Conservation (phyloP, 1,140 invertebrate species). For the Plutomurus gul region DNA sequence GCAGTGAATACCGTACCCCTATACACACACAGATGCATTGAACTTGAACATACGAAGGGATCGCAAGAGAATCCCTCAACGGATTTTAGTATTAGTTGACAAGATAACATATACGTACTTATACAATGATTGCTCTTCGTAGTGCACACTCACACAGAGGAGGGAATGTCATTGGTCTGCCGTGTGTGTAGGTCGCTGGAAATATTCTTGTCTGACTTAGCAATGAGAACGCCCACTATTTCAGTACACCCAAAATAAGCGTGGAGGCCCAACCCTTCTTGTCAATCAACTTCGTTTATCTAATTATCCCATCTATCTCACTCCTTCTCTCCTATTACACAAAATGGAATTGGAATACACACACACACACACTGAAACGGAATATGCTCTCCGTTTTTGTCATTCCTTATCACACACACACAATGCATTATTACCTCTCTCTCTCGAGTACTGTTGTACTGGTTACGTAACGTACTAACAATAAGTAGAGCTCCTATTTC, state of each 20-base stretch:
- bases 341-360: background rate
- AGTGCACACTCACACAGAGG: too few species aligned
- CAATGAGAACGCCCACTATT: slow-evolving; percentile 48
- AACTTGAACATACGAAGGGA: background rate
- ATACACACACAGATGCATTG: background rate
- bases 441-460: background rate
- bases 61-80: background rate
- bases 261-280: slow-evolving; percentile 49
- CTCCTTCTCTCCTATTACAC: slow-evolving; percentile 10
- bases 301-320: slow-evolving; percentile 49
- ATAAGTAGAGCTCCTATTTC: too few species aligned
- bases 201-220: slow-evolving; percentile 34
- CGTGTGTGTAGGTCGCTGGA: slow-evolving; percentile 8
- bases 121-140: too few species aligned
- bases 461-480: background rate
- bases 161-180: slow-evolving; percentile 43
- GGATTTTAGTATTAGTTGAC: slow-evolving; percentile 9
- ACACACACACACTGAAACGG: too few species aligned
- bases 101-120: too few species aligned
- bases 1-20: background rate
- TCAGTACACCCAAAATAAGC: slow-evolving; percentile 42
- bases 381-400: background rate
- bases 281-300: slow-evolving; percentile 51
- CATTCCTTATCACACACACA: background rate
- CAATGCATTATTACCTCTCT: background rate